Evolutionary conservation across 2,113 vertebrate species (phyloP).

Genomic region (Centropus bengalensis): DNA sequence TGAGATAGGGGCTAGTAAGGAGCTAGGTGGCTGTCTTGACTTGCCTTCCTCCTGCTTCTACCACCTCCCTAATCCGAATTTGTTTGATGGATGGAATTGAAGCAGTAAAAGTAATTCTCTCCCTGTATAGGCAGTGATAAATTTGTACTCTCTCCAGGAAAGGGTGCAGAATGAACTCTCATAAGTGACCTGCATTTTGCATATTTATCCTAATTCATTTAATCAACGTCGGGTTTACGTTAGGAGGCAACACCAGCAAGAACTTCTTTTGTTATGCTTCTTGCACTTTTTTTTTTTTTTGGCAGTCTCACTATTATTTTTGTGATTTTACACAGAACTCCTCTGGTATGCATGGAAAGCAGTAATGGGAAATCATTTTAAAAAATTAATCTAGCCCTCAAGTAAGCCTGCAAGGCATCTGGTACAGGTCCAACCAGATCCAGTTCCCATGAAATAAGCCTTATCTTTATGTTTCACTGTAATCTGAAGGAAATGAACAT

Average conservation of each 20-base stretch:
- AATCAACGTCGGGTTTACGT: background rate
- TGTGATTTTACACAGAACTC: background rate
- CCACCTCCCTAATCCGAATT: background rate
- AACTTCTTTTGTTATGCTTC: background rate
- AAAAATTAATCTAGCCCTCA: background rate
- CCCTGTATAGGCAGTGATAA: background rate
- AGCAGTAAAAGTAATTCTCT: background rate
- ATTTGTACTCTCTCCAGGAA: background rate
- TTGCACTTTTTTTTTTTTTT: background rate
- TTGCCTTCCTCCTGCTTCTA: background rate
- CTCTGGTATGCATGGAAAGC: background rate
- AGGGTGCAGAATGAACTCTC: background rate
- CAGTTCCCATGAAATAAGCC: background rate
- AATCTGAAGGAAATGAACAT: background rate
- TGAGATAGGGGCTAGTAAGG: no score
- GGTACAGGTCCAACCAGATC: background rate
- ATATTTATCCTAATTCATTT: accelerated
- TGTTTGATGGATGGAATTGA: background rate
- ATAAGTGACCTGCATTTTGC: background rate
- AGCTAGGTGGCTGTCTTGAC: background rate
- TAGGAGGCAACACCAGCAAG: background rate
- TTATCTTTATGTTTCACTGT: background rate
- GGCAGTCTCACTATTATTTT: background rate
- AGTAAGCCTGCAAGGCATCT: background rate
- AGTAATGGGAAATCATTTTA: background rate